Conservation (phyloP, 2,113 vertebrate genomes). For the Macquaria australasica region DNA sequence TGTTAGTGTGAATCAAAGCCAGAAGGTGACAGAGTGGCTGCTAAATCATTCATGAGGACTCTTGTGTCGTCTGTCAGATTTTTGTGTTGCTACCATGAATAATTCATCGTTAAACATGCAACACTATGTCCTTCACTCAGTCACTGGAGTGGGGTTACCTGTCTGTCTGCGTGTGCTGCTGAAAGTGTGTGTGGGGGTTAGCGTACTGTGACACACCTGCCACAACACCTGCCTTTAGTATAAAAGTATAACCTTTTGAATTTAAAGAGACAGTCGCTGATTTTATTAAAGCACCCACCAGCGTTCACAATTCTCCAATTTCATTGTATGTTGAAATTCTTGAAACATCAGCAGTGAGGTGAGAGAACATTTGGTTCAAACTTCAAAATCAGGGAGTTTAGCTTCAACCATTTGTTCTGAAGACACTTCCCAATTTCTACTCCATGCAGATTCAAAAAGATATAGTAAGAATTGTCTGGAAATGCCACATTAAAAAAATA, state of each 20-base stretch:
- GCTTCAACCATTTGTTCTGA: no score
- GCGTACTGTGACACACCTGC: no score
- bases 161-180: background rate
- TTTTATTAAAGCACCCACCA: no score
- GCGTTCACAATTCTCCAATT: no score
- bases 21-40: background rate
- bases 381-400: no score
- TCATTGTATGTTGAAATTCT: background rate
- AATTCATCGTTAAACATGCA: background rate
- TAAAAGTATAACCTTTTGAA: background rate
- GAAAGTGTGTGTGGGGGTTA: background rate
- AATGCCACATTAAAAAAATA: no score
- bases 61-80: background rate
- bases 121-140: background rate
- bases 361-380: no score
- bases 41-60: slow-evolving; percentile 14
- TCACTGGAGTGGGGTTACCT: background rate
- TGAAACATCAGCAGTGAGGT: no score
- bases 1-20: background rate
- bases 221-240: background rate
- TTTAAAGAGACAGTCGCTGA: background rate
- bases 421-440: no score
- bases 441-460: no score
- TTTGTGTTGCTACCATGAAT: background rate
- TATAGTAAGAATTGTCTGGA: no score